Conservation (phyloP, 2,797 vertebrate genomes). For the Xenopus petersii region DNA sequence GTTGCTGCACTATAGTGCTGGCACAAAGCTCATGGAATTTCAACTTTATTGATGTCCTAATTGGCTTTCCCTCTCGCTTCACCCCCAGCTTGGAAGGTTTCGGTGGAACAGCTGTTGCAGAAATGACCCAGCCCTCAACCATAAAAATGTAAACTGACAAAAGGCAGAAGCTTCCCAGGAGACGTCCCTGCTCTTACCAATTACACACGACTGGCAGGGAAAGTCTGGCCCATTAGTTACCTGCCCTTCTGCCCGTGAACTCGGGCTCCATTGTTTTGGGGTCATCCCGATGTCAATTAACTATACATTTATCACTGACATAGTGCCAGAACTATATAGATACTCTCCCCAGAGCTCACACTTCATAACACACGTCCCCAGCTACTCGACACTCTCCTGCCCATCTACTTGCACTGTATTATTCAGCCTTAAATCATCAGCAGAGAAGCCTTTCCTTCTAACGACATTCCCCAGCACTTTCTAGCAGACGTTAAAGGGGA, state of each 20-base stretch:
- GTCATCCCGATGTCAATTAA: background rate
- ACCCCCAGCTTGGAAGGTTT: background rate
- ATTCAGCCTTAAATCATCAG: too few species aligned
- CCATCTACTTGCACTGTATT: too few species aligned
- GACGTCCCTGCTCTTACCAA: slow-evolving; percentile 4
- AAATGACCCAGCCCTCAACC: background rate
- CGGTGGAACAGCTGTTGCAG: slow-evolving; percentile 1
- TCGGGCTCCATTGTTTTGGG: background rate
- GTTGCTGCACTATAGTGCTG: too few species aligned
- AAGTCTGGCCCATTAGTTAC: background rate
- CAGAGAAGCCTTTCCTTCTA: too few species aligned
- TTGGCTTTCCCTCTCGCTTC: background rate
- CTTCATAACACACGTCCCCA: too few species aligned
- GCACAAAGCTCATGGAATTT: too few species aligned
- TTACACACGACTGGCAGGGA: background rate
- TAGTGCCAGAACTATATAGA: background rate
- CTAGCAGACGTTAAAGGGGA: too few species aligned
- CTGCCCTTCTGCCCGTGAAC: slow-evolving; percentile 4
- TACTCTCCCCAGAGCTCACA: background rate
- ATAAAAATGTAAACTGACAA: background rate
- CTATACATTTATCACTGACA: background rate
- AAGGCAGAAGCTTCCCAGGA: background rate
- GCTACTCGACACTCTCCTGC: too few species aligned
- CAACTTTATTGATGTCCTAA: background rate
- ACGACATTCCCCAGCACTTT: too few species aligned